Percentiles rank a stretch among this genome's conserved stretches.
phyloP scores from a whole-genome alignment of 2,797 vertebrate genomes.

The Microhierax caerulescens region DNA sequence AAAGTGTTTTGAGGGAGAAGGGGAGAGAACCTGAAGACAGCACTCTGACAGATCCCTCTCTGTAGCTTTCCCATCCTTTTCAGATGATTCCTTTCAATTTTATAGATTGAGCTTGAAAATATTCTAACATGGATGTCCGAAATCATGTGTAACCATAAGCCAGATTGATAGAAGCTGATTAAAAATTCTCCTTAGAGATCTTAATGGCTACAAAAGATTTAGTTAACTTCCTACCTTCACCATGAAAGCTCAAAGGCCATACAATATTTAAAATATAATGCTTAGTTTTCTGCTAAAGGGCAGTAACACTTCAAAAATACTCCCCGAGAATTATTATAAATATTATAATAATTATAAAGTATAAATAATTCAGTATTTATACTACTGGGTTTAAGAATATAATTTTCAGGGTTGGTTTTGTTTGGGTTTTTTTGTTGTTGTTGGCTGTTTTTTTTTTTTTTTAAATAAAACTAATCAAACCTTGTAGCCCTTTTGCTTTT shows the following conservation, averaged over 20 bases:
- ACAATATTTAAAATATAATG: background rate
- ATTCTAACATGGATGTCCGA: background rate
- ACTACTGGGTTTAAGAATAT: background rate
- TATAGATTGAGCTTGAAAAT: background rate
- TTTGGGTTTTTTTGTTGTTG: no score
- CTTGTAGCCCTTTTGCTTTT: background rate
- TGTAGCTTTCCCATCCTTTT: background rate
- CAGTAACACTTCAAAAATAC: background rate
- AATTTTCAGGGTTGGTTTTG: background rate
- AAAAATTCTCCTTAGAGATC: background rate
- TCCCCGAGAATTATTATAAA: background rate
- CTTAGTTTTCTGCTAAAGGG: background rate
- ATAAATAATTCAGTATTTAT: background rate
- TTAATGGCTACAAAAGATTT: background rate
- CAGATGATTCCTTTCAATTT: background rate
- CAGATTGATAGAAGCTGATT: background rate
- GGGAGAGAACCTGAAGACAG: background rate
- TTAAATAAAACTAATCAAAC: background rate
- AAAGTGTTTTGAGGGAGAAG: background rate
- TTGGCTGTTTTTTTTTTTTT: background rate
- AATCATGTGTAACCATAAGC: background rate
- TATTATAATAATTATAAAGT: no score
- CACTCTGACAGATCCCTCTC: background rate
- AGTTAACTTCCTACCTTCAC: background rate
- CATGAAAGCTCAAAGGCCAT: background rate